phyloP scores from a whole-genome alignment of 2,113 vertebrate genomes.

The Silurus glanis region DNA sequence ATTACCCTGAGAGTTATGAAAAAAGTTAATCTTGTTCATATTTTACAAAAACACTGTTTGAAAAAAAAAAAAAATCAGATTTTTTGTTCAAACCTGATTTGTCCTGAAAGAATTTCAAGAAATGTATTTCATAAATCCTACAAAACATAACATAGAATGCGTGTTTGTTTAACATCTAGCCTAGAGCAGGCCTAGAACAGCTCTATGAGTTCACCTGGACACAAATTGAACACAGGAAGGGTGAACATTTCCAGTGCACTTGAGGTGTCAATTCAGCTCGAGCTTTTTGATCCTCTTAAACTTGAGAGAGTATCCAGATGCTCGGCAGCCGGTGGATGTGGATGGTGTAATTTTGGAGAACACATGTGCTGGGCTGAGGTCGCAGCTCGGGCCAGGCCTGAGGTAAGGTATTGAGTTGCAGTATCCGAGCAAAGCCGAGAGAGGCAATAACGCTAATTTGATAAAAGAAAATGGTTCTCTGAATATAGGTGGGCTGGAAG shows the following conservation, averaged over 20 bases:
- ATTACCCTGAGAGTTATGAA: too few species aligned
- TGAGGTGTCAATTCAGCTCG: constrained; percentile 6
- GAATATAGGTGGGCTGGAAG: constrained; percentile 73
- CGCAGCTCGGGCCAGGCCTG: constrained; percentile 56
- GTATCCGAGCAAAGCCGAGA: constrained; percentile 67
- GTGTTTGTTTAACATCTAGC: background rate
- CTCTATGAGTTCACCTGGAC: background rate
- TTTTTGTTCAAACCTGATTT: background rate
- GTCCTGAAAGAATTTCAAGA: background rate
- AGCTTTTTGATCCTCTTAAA: constrained; percentile 14
- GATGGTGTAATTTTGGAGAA: constrained; percentile 32
- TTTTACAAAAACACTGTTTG: background rate
- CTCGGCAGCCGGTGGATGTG: constrained; percentile 18
- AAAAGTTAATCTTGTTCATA: background rate
- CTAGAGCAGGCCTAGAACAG: constrained; percentile 3
- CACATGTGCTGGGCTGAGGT: constrained; percentile 33
- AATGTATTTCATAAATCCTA: background rate
- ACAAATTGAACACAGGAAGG: constrained; percentile 14
- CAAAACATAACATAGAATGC: background rate
- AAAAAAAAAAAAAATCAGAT: background rate
- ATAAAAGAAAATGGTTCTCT: constrained; percentile 74
- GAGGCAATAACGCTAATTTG: constrained; percentile 77
- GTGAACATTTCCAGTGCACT: constrained; percentile 17
- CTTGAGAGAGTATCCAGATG: constrained; percentile 31
- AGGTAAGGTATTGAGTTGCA: constrained; percentile 69